Evolutionary conservation across 2,888 invertebrate species (phyloP), one percentile per base, ranked within the genome.

Genomic region (Suillia variegata): DNA sequence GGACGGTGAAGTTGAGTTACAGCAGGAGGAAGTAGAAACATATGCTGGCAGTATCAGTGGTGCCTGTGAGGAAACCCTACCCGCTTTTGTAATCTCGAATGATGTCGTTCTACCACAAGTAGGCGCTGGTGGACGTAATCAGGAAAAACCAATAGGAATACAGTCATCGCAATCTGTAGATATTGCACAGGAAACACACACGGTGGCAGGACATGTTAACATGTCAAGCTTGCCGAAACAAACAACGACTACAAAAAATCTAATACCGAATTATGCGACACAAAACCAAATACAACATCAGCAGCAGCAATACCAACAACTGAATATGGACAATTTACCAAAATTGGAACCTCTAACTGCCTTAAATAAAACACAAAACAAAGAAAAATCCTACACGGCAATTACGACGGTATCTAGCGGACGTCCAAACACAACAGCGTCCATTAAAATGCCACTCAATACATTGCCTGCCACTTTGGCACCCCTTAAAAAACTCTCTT

Each of bases 311-410:
- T 38, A 13, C 38, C 38, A 10, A 8, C 6, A 38, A 5, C 17
- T 17, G 18, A 45, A 3, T 6, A 45, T 45, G 8, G 20, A 45
- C 4, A 31, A 51, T 13, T 20, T 60, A 21, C 65, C 76, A n/a
- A 77, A 77, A 59, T 60, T 77, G 38, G 76, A 76, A 31, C 78
- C 76, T 1, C 59, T 76, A 13, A 61, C 12, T 24, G n/a, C 12
- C 12, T 12, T 26, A 17, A 24, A 54, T n/a, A 48, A 48, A 31
- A 15, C 34, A 51, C 18, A 26, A 18, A 34, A 26, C 5, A 54
- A 26, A 18, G 59, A 52, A 18, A 59, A 34, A 48, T 10, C 12
- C 12, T 12, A 10, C 33, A 17, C 55, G 24, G 20, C 34, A 58
- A 15, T 24, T 45, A 31, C 6, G 12, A 31, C 6, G 6, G 6